These are phyloP conservation scores for Temnothorax nylanderi DNA, from an alignment of 1,140 invertebrate genomes.

Conservation along the genomic window DNA sequence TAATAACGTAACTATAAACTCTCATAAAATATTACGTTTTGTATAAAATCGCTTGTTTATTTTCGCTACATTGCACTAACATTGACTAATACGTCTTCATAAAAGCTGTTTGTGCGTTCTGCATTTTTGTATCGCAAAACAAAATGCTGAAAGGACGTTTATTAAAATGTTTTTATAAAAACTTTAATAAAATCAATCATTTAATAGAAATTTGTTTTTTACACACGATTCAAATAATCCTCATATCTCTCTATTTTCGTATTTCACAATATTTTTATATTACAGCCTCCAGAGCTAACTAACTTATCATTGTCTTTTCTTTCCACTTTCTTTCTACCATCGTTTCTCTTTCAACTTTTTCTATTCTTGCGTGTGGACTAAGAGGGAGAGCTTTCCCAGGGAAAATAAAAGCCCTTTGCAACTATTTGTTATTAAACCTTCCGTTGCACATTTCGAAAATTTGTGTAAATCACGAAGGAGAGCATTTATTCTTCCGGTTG, in stretches of 20 bases:
- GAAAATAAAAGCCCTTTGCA: not conserved
- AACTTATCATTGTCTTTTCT: not conserved
- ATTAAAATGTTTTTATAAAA: conserved; percentile 47
- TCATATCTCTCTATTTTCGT: conserved; percentile 16
- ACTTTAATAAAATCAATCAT: conserved; percentile 50
- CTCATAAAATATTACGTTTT: not conserved
- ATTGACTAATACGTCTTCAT: conserved; percentile 46
- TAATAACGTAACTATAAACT: conserved; percentile 7
- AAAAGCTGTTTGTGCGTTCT: conserved; percentile 30
- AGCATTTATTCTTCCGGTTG: not conserved
- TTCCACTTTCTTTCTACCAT: not conserved
- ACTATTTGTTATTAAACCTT: not conserved
- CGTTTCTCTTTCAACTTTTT: not conserved
- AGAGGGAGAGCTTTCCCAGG: not conserved
- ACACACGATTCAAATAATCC: not conserved
- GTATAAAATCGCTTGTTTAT: conserved; percentile 2
- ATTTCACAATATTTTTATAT: not conserved
- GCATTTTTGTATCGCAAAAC: conserved; percentile 37
- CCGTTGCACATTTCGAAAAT: not conserved
- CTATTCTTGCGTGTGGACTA: not conserved
- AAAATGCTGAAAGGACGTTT: conserved; percentile 20
- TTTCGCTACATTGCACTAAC: conserved; percentile 8
- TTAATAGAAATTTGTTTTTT: conserved; percentile 38
- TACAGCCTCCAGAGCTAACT: not conserved
- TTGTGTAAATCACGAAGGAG: not conserved